Conservation (phyloP, 1,140 invertebrate genomes). For the Muscidifurax raptorellus region DNA sequence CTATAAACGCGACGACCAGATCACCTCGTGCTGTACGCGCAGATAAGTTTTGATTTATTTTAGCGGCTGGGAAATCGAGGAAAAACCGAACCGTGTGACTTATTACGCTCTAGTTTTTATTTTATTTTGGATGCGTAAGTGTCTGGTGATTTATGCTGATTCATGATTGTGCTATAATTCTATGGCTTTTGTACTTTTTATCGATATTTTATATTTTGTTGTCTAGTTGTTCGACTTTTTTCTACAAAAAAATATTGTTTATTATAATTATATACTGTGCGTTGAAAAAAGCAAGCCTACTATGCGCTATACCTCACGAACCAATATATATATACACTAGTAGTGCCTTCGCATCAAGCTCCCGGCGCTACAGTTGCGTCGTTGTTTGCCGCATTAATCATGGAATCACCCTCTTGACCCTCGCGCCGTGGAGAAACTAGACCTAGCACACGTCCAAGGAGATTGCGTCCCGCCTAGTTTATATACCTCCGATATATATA, state of each 20-base stretch:
- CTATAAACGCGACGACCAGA: conserved; percentile 54
- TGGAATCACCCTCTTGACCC: conserved; percentile 58
- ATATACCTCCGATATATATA: neutral
- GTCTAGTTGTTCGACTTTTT: no score
- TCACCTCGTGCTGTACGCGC: conserved; percentile 54
- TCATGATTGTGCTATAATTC: neutral
- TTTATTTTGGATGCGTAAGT: conserved; percentile 63
- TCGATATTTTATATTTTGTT: neutral
- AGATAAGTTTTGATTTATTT: conserved; percentile 73
- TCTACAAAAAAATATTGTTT: no score
- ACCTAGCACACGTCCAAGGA: conserved; percentile 43
- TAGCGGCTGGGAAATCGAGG: conserved; percentile 56
- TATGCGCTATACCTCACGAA: no score
- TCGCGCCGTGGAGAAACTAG: conserved; percentile 5
- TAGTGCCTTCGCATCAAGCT: neutral
- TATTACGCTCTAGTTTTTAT: conserved; percentile 66
- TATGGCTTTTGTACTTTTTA: neutral
- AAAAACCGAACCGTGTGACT: conserved; percentile 58
- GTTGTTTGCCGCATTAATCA: conserved; percentile 63
- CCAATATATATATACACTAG: neutral
- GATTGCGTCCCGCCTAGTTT: conserved; percentile 49
- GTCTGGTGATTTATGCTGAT: conserved; percentile 66
- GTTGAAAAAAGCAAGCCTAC: neutral
- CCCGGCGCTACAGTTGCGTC: conserved; percentile 51
- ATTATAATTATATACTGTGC: no score